These are phyloP conservation scores for cattle (Bos taurus) DNA, from an alignment of 2,113 vertebrate species.

Conservation along the genomic window DNA sequence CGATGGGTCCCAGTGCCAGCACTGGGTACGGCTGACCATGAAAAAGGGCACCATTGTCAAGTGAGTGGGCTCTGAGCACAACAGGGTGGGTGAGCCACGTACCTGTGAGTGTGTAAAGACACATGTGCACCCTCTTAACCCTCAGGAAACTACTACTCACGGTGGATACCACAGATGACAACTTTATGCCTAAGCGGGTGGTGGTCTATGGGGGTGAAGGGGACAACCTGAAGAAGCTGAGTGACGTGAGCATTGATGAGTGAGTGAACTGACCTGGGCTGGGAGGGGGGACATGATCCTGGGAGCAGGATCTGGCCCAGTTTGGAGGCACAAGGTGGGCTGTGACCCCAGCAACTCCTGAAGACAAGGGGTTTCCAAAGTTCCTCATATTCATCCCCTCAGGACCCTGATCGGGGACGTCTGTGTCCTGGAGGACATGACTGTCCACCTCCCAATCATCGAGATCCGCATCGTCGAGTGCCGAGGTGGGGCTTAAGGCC, in stretches of 20 bases:
- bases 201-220: slow-evolving; percentile 93
- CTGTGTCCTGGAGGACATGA: slow-evolving; percentile 97
- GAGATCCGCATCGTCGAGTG: slow-evolving; percentile 97
- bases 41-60: slow-evolving; percentile 97
- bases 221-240: slow-evolving; percentile 94
- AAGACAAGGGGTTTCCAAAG: not conserved
- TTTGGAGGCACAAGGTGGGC: not conserved
- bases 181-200: slow-evolving; percentile 96
- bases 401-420: slow-evolving; percentile 96
- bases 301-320: not conserved
- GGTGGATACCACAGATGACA: slow-evolving; percentile 95
- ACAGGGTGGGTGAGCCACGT: not conserved
- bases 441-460: slow-evolving; percentile 90
- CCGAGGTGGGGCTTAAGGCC: slow-evolving; percentile 83
- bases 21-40: slow-evolving; percentile 99
- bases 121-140: not conserved
- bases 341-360: not conserved
- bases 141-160: slow-evolving; percentile 92
- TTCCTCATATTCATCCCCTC: slow-evolving; percentile 34
- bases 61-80: slow-evolving; percentile 77
- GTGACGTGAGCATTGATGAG: slow-evolving; percentile 94
- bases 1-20: slow-evolving; percentile 96
- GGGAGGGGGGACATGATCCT: not conserved
- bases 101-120: not conserved
- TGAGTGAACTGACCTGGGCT: slow-evolving; percentile 74